Evolutionary conservation across 2,113 vertebrate species (phyloP).

Genomic region (Triplophysa siluroides): DNA sequence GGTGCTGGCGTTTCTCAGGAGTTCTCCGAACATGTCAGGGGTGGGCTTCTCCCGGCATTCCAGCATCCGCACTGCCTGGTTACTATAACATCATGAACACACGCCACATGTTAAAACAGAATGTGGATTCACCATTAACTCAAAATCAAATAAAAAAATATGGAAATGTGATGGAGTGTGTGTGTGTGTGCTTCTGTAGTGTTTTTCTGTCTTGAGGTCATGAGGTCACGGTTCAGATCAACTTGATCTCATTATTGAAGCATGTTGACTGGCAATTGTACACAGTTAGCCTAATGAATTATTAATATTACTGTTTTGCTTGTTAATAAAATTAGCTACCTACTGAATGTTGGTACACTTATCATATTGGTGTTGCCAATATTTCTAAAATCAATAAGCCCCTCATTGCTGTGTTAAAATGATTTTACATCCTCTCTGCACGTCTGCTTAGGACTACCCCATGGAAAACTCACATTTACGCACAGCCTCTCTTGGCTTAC

Average conservation of each 20-base stretch:
- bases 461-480: too few species aligned
- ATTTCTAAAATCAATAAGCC: too few species aligned
- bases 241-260: conserved; percentile 1
- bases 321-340: too few species aligned
- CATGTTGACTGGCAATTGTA: too few species aligned
- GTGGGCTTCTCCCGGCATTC: conserved; percentile 91
- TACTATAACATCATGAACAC: conserved; percentile 71
- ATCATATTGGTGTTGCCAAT: too few species aligned
- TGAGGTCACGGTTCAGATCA: neutral
- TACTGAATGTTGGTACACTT: too few species aligned
- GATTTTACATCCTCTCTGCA: too few species aligned
- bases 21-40: conserved; percentile 94
- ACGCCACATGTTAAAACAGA: neutral
- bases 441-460: too few species aligned
- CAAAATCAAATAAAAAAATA: too few species aligned
- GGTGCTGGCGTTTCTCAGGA: conserved; percentile 91
- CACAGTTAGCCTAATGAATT: neutral
- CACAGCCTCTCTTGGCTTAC: too few species aligned
- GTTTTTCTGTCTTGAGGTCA: neutral
- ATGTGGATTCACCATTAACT: conserved; percentile 12
- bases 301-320: too few species aligned
- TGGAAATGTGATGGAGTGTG: neutral
- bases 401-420: too few species aligned
- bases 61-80: conserved; percentile 95
- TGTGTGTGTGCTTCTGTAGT: neutral